Evolutionary conservation across 2,797 vertebrate genomes (phyloP), one percentile per base, ranked within the genome.

Genomic region (Epinephelus coioides): DNA sequence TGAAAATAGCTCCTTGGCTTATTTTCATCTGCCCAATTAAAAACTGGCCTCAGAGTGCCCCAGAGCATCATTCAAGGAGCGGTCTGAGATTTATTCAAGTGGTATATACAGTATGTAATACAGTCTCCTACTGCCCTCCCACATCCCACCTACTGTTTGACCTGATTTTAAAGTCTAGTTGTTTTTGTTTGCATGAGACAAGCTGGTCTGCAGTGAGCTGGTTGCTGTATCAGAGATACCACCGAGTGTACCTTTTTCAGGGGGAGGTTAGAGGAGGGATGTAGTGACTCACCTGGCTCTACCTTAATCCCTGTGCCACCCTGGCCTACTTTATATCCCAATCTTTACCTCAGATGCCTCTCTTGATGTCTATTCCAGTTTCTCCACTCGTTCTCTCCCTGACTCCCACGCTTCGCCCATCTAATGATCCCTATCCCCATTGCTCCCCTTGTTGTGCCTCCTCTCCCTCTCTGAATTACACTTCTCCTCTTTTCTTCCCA

Each of bases 241-340:
- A 21, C 59, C 34, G 7, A 19, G 23, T 34, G 40, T 44, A 40
- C 23, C 46, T 72, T 66, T 76, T 82, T 69, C 64, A 84, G 68
- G 54, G 71, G 71, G 55, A 63, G 44, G 69, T 75, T 27, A 78
- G 50, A 78, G 49, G 30, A 86, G 49, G 59, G 71, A 73, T 82
- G 74, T n/a, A 69, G 78, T 88, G 88, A 90, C 78, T 86, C 78
- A 85, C 78, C 78, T 91, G 62, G 67, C 76, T 77, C 49, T 72
- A 72, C 59, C 56, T 78, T 76, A 76, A 60, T 77, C 71, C 70
- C 30, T 66, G 68, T 79, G 73, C 64, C 62, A 61, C 61, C 50
- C 43, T 71, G 67, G 72, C 85, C 83, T 78, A 76, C 59, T 84
- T 86, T 81, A 76, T 38, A 43, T 76, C 75, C 73, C 46, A 34